These are phyloP conservation scores for Nomada goodeniana DNA, from an alignment of 2,888 invertebrate species.

Conservation along the genomic window DNA sequence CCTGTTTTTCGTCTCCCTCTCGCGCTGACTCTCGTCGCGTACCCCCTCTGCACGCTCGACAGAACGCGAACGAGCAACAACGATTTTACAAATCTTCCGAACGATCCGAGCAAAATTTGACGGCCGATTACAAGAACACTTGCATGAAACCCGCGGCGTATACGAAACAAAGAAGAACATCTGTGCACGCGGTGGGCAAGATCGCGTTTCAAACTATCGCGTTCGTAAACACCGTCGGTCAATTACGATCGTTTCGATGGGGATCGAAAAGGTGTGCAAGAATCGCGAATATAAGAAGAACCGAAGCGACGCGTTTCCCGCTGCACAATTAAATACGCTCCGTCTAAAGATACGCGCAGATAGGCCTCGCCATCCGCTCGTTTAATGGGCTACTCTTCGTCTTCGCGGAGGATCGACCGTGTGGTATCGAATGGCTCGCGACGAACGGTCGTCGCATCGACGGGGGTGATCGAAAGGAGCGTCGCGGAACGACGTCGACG, in stretches of 20 bases:
- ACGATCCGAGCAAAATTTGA: no score
- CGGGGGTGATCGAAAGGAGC: conserved; percentile 34
- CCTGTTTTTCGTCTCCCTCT: conserved; percentile 7
- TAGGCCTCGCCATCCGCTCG: conserved; percentile 70
- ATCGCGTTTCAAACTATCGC: no score
- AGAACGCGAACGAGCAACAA: background rate
- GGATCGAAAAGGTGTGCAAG: background rate
- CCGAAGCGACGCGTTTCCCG: background rate
- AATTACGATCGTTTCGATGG: background rate
- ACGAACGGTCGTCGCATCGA: conserved; percentile 52
- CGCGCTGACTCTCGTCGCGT: conserved; percentile 6
- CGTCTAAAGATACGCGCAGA: background rate
- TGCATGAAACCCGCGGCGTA: no score
- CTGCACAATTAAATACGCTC: background rate
- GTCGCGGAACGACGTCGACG: conserved; percentile 29
- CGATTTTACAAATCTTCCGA: no score
- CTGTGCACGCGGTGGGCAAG: no score
- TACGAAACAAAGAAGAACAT: no score
- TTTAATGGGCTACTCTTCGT: conserved; percentile 71
- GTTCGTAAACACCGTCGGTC: no score
- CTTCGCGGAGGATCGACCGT: conserved; percentile 68
- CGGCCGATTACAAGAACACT: no score
- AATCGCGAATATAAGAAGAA: background rate
- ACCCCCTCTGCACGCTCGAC: background rate
- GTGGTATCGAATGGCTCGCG: conserved; percentile 70